Conservation (phyloP, 2,888 invertebrate species). For the Philaethria dido region DNA sequence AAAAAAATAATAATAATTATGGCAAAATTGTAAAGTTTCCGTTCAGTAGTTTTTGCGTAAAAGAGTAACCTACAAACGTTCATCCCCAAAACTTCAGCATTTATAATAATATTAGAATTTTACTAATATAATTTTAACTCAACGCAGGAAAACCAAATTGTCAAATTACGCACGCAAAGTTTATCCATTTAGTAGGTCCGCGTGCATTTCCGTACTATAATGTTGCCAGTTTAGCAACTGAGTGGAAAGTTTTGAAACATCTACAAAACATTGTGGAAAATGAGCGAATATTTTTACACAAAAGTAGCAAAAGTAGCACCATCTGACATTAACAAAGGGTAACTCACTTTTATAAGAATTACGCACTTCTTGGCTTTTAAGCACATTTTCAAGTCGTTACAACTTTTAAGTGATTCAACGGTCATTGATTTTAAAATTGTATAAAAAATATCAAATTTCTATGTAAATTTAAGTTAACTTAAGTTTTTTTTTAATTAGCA, state of each 20-base stretch:
- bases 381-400: constrained; percentile 47
- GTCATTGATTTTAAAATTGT: constrained; percentile 14
- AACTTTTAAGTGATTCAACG: constrained; percentile 35
- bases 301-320: constrained; percentile 48
- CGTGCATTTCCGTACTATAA: constrained; percentile 26
- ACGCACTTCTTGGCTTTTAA: constrained; percentile 50
- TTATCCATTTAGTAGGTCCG: constrained; percentile 21
- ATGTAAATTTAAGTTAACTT: background rate
- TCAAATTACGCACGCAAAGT: background rate
- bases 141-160: background rate
- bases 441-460: background rate
- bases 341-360: constrained; percentile 48
- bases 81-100: too few species aligned
- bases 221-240: constrained; percentile 31
- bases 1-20: too few species aligned
- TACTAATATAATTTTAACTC: background rate
- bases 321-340: constrained; percentile 48
- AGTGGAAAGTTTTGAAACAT: constrained; percentile 47
- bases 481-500: too few species aligned
- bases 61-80: too few species aligned
- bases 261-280: constrained; percentile 51
- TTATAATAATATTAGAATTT: too few species aligned
- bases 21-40: too few species aligned
- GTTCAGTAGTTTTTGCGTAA: too few species aligned
- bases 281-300: constrained; percentile 49